These are phyloP conservation scores for Brachyistius frenatus DNA, from an alignment of 2,113 vertebrate genomes.

Conservation along the genomic window DNA sequence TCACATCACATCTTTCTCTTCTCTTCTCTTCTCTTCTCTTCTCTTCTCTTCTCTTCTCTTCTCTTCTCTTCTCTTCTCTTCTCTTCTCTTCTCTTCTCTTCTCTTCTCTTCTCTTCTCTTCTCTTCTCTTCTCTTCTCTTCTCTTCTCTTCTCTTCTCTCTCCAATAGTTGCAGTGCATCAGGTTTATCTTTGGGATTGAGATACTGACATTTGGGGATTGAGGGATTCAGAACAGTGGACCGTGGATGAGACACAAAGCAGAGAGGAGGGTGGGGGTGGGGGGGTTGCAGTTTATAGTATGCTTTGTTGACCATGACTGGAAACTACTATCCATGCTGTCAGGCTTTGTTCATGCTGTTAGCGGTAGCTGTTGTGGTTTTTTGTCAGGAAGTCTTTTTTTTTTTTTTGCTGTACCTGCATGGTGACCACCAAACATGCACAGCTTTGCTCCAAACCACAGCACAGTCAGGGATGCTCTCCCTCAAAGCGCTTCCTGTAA, in stretches of 20 bases:
- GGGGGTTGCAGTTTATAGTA: not conserved
- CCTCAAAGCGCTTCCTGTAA: conserved; percentile 75
- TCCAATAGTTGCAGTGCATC: not conserved
- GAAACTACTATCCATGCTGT: conserved; percentile 29
- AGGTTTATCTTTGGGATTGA: conserved; percentile 25
- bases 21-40: not conserved
- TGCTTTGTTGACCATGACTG: conserved; percentile 36
- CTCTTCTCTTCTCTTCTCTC: conserved; percentile 9
- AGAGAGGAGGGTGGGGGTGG: not conserved
- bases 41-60: not conserved
- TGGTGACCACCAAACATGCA: conserved; percentile 68
- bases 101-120: not conserved
- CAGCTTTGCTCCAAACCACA: conserved; percentile 59
- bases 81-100: not conserved
- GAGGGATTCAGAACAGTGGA: conserved; percentile 15
- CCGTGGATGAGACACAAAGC: conserved; percentile 17
- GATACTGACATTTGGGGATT: conserved; percentile 23
- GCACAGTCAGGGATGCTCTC: conserved; percentile 59
- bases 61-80: conserved; percentile 19
- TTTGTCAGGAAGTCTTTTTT: conserved; percentile 62
- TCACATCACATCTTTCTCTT: not conserved
- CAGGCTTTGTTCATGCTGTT: conserved; percentile 46
- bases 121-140: conserved; percentile 8
- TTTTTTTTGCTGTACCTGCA: conserved; percentile 50
- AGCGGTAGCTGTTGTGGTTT: conserved; percentile 65